phyloP scores from a whole-genome alignment of 2,113 vertebrate genomes.

The Laterallus jamaicensis region DNA sequence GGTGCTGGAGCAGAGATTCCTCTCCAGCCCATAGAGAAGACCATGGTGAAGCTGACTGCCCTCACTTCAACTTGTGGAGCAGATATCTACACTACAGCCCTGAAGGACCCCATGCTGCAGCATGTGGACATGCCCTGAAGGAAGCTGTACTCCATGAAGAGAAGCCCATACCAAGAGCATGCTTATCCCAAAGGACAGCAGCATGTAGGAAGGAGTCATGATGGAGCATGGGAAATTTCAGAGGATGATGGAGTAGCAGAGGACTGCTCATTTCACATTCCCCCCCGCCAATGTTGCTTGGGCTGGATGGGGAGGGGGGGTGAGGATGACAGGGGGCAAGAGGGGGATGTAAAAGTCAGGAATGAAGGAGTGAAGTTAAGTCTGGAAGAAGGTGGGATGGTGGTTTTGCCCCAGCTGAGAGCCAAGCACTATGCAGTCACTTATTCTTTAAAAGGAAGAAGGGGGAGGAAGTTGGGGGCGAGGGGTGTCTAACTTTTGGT shows the following conservation, averaged over 20 bases:
- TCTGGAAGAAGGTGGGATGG: rapidly evolving
- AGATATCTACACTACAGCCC: background rate
- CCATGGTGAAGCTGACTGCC: background rate
- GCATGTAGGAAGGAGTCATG: background rate
- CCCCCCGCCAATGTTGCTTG: rapidly evolving
- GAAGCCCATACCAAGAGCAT: background rate
- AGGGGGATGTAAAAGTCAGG: background rate
- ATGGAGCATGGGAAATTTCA: background rate
- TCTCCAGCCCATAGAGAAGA: background rate
- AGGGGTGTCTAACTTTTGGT: too few relatives aligned
- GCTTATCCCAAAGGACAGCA: background rate
- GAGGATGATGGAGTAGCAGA: rapidly evolving
- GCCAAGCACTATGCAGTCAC: too few relatives aligned
- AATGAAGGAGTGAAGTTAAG: background rate
- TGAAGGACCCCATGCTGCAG: background rate
- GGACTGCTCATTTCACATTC: background rate
- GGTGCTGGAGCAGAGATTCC: background rate
- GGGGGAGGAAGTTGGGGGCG: too few relatives aligned
- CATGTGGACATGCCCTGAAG: background rate
- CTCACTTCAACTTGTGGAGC: background rate
- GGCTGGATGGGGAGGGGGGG: too few relatives aligned
- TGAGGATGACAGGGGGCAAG: too few relatives aligned
- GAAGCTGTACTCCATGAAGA: background rate
- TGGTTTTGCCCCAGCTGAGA: too few relatives aligned
- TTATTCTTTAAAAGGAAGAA: too few relatives aligned